These are phyloP conservation scores for Crypturellus tataupa DNA, from an alignment of 2,797 vertebrate species.

Conservation along the genomic window DNA sequence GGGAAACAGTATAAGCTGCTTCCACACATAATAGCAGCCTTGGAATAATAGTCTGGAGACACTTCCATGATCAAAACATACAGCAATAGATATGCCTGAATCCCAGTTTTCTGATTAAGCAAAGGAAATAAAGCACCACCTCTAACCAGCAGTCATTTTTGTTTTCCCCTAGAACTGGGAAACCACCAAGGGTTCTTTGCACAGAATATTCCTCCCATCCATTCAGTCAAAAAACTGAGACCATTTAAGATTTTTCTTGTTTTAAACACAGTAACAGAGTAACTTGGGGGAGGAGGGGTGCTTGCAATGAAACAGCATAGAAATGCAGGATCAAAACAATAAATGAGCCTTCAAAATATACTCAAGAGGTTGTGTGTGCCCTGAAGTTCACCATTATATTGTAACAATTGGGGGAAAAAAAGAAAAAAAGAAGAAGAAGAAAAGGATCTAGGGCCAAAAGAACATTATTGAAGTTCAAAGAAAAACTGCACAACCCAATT, in stretches of 20 bases:
- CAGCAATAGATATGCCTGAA: neutral
- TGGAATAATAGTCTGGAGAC: neutral
- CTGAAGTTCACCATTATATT: neutral
- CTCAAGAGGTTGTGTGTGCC: neutral
- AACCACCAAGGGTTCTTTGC: neutral
- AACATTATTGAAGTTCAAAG: neutral
- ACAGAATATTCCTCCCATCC: neutral
- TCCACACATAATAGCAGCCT: constrained; percentile 46
- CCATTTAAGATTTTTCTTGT: neutral
- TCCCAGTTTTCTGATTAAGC: neutral
- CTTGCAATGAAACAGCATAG: neutral
- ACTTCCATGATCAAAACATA: neutral
- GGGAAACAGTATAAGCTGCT: constrained; percentile 38
- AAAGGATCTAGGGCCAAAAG: neutral
- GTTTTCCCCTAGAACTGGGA: neutral
- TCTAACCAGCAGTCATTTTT: neutral
- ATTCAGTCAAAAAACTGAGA: neutral
- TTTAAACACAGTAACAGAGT: constrained; percentile 4
- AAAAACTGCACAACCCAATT: neutral
- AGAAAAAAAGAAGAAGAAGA: too few species aligned
- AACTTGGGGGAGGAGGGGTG: neutral
- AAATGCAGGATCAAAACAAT: constrained; percentile 3
- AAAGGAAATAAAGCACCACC: neutral
- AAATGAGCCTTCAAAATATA: constrained; percentile 33
- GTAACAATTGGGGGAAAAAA: neutral